Percentiles rank a stretch among this genome's conserved stretches.
These are phyloP conservation scores for Tyrophagus putrescentiae DNA, from an alignment of 1,140 invertebrate genomes.

Conservation along the genomic window DNA sequence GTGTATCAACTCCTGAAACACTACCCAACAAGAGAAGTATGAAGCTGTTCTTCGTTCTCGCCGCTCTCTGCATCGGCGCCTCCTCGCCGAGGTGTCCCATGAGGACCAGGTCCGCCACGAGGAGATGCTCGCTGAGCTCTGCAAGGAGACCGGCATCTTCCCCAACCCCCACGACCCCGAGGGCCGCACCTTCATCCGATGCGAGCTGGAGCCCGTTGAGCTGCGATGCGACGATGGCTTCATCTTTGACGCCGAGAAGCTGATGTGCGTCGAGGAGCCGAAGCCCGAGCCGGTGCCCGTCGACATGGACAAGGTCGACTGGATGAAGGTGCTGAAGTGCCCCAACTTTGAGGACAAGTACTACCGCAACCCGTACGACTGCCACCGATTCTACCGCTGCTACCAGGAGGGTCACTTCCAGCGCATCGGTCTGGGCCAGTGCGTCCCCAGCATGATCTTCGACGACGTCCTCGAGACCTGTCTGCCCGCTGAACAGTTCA, in stretches of 20 bases:
- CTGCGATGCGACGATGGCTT: not conserved
- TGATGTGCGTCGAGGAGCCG: not conserved
- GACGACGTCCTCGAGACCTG: not conserved
- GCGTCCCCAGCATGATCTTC: not conserved
- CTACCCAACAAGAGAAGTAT: not conserved
- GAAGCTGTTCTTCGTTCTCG: not conserved
- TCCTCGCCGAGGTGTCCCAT: not conserved
- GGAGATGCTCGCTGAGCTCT: not conserved
- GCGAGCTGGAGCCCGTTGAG: not conserved
- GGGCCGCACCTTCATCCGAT: not conserved
- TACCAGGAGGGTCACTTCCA: not conserved
- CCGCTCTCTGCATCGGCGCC: not conserved
- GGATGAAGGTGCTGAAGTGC: not conserved
- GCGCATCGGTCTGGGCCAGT: not conserved
- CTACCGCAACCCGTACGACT: not conserved
- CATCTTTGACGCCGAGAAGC: not conserved
- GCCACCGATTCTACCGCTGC: not conserved
- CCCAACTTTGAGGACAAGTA: no score
- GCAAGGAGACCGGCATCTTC: not conserved
- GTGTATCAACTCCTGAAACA: not conserved
- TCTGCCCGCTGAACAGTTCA: not conserved
- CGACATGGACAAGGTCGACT: not conserved
- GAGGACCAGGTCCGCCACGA: not conserved
- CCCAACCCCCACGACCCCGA: slow-evolving; percentile 7
- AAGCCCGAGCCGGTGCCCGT: not conserved